Base-by-base conservation (phyloP, 2,113 vertebrate genomes). In the Leptodactylus fuscus region DNA sequence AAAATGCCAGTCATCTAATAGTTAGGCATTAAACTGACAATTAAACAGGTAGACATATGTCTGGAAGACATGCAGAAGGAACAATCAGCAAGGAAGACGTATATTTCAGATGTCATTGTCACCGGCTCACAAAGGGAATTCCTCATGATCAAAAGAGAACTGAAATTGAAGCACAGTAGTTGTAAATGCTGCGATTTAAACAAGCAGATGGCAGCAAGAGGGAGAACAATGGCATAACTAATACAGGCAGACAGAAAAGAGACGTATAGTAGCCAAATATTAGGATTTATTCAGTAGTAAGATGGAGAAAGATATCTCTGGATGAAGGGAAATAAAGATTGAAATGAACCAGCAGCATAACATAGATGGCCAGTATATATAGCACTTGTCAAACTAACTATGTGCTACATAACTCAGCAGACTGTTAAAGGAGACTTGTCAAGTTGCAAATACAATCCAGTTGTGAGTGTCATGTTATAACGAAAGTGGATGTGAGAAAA, bases 31-130 rank as follows among this genome's bases (percentile, higher is more conserved):
- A 79, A n/a, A 58, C 76, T 41, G 51, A 53, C 51, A 60, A 79
- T 79, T 79, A 34, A 60, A 60, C 76, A 41, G 34, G 51, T 16
- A 58, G 76, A 78, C 76, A 53, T 36, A 55, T 79, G 51, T 78
- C 49, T 79, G 5, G 11, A 29, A 58, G 76, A 58, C 11, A 8
- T n/a, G 32, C 4, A 79, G 51, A 27, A 41, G 51, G 34, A 79
- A 79, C n/a, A 36, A 79, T 79, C 76, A 58, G 22, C 34, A 20
- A 24, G 15, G 32, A 58, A 60, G 76, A 41, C 32, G 11, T 58
- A 41, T 24, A 60, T 79, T 60, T 41, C 76, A 79, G 22, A 41
- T 79, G 60, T 58, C 13, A 58, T 58, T 79, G 22, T 79, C 32
- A 60, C 32, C 15, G 76, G 20, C 27, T n/a, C n/a, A n/a, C n/a